Evolutionary conservation across 2,113 vertebrate species (phyloP), one percentile per base, ranked within the genome.

Genomic region (Calonectris borealis): DNA sequence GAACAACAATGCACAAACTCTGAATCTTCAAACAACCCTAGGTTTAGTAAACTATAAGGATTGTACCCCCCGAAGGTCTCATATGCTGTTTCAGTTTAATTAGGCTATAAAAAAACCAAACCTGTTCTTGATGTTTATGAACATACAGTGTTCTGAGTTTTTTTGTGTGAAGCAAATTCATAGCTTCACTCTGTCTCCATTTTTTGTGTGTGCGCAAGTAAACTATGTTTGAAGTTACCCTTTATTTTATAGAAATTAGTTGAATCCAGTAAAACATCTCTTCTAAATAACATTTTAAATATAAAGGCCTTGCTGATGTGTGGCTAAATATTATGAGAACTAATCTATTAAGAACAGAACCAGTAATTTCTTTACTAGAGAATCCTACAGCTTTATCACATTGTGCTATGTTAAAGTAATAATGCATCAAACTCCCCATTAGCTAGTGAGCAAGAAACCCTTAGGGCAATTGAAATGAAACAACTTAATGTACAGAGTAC

Each of bases 391-490:
- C 46, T 97, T 96, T 97, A 94, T 91, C 90, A 90, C 83, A 70
- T 57, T 66, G 70, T 77, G 84, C 79, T 89, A 27, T 88, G 66
- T 79, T 93, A 69, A 95, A 84, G 89, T 92, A 93, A 96, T 91
- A 83, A 94, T 85, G 85, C 95, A 91, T 96, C 94, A 91, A 96
- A 85, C 93, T 97, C 93, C 94, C 60, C 86, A 88, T 96, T 89
- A 95, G 92, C 84, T 90, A 92, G 82, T 25, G 62, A 93, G 92
- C 51, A 92, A 89, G 93, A 91, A 96, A 86, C 89, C 95, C 92
- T 93, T 77, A 93, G 92, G 96, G 93, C 94, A 88, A 62, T 57
- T 82, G 76, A 94, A 97, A 97, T 95, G 78, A 96, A 97, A 90
- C 84, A 94, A 87, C 38, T 95, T 84, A 91, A 96, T 34, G 36